Percentiles rank a stretch among this genome's conserved stretches.
Conservation (phyloP, 2,888 invertebrate genomes). For the Proisotoma minuta region DNA sequence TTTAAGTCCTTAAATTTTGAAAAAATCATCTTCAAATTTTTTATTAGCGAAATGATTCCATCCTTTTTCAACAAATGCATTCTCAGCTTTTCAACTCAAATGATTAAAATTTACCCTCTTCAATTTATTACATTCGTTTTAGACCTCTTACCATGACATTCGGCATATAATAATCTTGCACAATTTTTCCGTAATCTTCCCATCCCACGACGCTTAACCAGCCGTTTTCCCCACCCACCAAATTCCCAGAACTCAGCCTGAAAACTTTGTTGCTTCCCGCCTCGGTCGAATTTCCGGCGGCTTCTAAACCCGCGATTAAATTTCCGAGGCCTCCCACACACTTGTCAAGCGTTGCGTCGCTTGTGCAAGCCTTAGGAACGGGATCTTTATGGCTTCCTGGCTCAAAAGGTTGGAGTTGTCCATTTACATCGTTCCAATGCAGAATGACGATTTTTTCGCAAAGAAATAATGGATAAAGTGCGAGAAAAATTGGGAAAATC, state of each 20-base stretch:
- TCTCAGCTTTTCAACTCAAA: too few relatives aligned
- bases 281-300: background rate
- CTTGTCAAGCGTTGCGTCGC: background rate
- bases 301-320: background rate
- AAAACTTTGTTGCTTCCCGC: background rate
- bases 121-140: too few relatives aligned
- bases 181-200: constrained; percentile 24
- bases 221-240: constrained; percentile 43
- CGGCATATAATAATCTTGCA: constrained; percentile 20
- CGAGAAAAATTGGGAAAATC: too few relatives aligned
- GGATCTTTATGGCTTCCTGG: constrained; percentile 3
- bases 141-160: constrained; percentile 21
- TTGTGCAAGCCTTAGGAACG: constrained; percentile 10
- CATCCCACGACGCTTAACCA: constrained; percentile 30
- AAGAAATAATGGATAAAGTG: background rate
- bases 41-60: too few relatives aligned
- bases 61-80: too few relatives aligned
- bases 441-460: constrained; percentile 13
- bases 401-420: constrained; percentile 19
- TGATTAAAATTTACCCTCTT: too few relatives aligned
- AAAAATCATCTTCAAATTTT: too few relatives aligned
- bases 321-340: constrained; percentile 21
- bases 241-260: constrained; percentile 32
- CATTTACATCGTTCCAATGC: constrained; percentile 27
- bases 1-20: background rate